phyloP scores from a whole-genome alignment of 2,888 invertebrate genomes.

The Geotrupes spiniger region DNA sequence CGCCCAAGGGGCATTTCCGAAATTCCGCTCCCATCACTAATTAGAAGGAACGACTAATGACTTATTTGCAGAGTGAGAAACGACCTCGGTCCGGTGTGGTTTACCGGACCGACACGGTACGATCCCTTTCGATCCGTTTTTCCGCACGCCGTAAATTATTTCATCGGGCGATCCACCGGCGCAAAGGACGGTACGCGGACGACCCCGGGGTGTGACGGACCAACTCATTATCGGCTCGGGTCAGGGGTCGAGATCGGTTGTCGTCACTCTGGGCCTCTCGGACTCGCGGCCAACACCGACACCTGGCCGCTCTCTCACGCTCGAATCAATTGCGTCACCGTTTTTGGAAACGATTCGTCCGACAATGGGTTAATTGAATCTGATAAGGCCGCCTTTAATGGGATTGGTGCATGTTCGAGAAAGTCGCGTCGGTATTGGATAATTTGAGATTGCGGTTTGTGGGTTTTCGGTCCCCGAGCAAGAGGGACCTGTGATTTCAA shows the following conservation, averaged over 20 bases:
- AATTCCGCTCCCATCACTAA: background rate
- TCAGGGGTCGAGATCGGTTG: conserved; percentile 14
- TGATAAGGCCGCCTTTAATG: too few species aligned
- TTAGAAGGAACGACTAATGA: conserved; percentile 1
- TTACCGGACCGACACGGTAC: background rate
- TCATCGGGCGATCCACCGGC: conserved; percentile 5
- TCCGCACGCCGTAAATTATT: conserved; percentile 27
- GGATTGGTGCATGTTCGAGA: too few species aligned
- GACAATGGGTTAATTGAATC: too few species aligned
- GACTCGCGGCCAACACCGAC: too few species aligned
- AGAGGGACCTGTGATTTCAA: too few species aligned
- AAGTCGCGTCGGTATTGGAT: too few species aligned
- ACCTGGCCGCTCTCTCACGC: too few species aligned
- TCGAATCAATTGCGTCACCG: too few species aligned
- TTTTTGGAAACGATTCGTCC: too few species aligned
- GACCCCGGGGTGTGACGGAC: background rate
- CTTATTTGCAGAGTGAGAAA: background rate
- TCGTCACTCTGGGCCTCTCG: conserved; percentile 13
- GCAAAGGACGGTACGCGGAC: background rate
- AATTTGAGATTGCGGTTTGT: too few species aligned
- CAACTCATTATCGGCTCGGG: conserved; percentile 12
- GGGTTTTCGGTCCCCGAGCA: too few species aligned
- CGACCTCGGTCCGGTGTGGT: background rate
- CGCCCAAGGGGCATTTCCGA: background rate
- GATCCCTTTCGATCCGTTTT: conserved; percentile 26